These are phyloP conservation scores for Teinopalpus imperialis DNA, from an alignment of 2,888 invertebrate species.

Conservation along the genomic window DNA sequence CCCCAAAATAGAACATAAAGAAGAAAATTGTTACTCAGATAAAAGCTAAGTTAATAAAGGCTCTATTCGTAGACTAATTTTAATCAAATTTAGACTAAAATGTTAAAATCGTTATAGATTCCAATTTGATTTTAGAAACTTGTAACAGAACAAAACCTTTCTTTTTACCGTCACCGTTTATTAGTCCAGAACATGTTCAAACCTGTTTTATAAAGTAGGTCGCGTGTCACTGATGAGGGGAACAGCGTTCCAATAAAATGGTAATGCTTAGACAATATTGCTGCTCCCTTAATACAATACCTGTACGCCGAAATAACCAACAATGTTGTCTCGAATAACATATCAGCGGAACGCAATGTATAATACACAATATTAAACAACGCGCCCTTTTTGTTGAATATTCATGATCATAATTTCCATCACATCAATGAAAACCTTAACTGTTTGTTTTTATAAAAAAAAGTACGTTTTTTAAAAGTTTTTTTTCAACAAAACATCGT, in stretches of 20 bases:
- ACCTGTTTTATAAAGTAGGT: slow-evolving; percentile 23
- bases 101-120: no score
- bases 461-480: no score
- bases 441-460: background rate
- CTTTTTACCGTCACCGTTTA: slow-evolving; percentile 6
- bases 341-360: slow-evolving; percentile 22
- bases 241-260: slow-evolving; percentile 42
- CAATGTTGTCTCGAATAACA: slow-evolving; percentile 13
- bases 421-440: no score
- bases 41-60: no score
- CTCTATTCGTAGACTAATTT: no score
- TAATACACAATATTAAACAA: slow-evolving; percentile 2
- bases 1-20: no score
- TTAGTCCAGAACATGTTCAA: slow-evolving; percentile 16
- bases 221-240: slow-evolving; percentile 13
- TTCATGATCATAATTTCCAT: slow-evolving; percentile 11
- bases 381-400: slow-evolving; percentile 11
- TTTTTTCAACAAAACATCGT: no score
- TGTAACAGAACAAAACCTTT: no score
- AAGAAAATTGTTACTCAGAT: no score
- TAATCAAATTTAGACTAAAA: no score
- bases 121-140: no score
- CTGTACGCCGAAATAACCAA: slow-evolving; percentile 8
- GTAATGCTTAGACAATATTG: slow-evolving; percentile 45
- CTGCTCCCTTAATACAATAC: slow-evolving; percentile 23